These are phyloP conservation scores for Holacanthus passer DNA, from an alignment of 2,113 vertebrate genomes.

Conservation along the genomic window DNA sequence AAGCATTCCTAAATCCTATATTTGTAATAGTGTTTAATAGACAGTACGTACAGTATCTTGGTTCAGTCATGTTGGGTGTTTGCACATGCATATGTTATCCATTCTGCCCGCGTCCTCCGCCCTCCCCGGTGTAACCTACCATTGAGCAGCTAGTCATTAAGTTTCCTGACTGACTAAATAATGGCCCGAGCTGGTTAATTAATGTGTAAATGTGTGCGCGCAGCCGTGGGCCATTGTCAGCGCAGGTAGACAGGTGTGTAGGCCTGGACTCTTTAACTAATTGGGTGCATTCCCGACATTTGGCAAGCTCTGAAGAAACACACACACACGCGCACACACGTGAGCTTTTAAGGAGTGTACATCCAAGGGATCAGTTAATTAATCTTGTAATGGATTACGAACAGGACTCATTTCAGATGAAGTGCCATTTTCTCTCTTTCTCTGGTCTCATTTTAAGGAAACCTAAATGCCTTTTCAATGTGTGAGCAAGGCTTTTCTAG, in stretches of 20 bases:
- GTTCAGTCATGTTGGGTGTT: background rate
- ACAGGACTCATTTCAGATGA: constrained; percentile 61
- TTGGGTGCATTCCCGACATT: constrained; percentile 71
- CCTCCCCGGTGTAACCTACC: constrained; percentile 15
- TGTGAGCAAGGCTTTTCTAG: constrained; percentile 20
- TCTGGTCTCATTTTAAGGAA: constrained; percentile 49
- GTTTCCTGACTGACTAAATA: constrained; percentile 74
- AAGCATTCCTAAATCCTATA: background rate
- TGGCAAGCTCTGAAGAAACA: constrained; percentile 64
- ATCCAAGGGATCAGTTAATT: constrained; percentile 77
- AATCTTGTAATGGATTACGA: constrained; percentile 76
- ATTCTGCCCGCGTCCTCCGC: background rate
- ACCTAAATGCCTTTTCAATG: constrained; percentile 20
- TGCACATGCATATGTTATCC: background rate
- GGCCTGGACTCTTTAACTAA: constrained; percentile 72
- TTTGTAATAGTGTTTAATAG: background rate
- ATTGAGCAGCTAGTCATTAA: constrained; percentile 56
- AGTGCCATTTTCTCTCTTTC: constrained; percentile 59
- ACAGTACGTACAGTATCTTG: background rate
- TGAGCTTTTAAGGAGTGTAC: constrained; percentile 53
- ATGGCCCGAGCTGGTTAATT: constrained; percentile 70
- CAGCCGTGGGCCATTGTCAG: constrained; percentile 72
- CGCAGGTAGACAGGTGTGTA: constrained; percentile 79
- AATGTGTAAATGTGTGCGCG: constrained; percentile 76
- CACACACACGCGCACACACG: constrained; percentile 22